These are phyloP conservation scores for Drosophila oshimai DNA, from an alignment of 1,140 invertebrate genomes.

Conservation along the genomic window DNA sequence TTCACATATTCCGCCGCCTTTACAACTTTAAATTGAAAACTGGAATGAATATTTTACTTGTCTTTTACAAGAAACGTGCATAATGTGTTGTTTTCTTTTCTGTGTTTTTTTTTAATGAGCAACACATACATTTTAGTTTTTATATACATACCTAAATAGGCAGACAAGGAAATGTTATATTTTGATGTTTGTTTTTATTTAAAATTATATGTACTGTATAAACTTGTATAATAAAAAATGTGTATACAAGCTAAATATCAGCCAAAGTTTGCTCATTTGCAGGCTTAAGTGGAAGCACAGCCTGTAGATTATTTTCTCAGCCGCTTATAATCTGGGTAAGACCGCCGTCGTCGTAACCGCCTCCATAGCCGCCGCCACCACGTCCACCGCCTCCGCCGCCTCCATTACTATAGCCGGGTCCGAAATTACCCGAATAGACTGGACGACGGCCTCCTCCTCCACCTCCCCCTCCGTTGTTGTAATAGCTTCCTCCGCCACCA, in stretches of 20 bases:
- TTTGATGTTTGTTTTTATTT: slow-evolving; percentile 1
- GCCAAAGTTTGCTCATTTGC: slow-evolving; percentile 3
- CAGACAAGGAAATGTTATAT: too few species aligned
- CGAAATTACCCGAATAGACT: slow-evolving; percentile 63
- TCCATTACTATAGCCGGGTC: slow-evolving; percentile 50
- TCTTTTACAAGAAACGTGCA: too few species aligned
- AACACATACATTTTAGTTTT: too few species aligned
- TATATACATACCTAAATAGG: too few species aligned
- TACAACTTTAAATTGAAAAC: too few species aligned
- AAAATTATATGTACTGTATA: too few species aligned
- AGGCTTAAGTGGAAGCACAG: neutral
- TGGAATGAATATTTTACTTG: too few species aligned
- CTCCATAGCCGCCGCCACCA: slow-evolving; percentile 7
- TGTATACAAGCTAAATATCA: slow-evolving; percentile 15
- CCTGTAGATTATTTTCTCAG: slow-evolving; percentile 23
- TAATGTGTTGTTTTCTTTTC: too few species aligned
- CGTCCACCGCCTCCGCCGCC: slow-evolving; percentile 8
- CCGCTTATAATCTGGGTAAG: slow-evolving; percentile 58
- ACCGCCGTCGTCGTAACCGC: slow-evolving; percentile 36
- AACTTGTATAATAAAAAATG: too few species aligned
- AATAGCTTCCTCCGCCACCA: slow-evolving; percentile 5
- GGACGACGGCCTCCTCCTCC: slow-evolving; percentile 51
- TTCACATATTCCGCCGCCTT: too few species aligned
- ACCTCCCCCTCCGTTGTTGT: slow-evolving; percentile 29
- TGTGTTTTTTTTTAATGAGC: too few species aligned